Conservation (phyloP, 2,797 vertebrate species). For the Gallinago solitaria region DNA sequence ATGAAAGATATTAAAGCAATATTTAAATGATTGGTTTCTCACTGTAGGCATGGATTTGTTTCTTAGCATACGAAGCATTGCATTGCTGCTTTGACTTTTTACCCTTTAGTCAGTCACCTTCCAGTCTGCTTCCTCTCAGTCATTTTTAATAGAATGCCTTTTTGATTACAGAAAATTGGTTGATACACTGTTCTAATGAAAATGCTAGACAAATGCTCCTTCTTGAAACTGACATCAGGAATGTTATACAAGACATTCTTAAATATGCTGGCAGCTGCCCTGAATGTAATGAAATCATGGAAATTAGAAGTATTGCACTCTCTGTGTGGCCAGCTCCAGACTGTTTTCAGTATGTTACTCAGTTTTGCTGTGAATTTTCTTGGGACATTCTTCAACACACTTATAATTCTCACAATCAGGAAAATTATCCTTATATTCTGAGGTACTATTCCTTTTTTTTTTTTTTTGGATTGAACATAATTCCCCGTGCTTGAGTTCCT, state of each 20-base stretch:
- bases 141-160: constrained; percentile 1
- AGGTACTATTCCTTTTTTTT: not conserved
- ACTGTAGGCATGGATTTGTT: not conserved
- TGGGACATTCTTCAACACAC: not conserved
- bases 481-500: not conserved
- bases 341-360: constrained; percentile 5
- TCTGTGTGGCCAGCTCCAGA: constrained; percentile 57
- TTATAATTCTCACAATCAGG: not conserved
- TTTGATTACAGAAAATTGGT: constrained; percentile 44
- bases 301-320: constrained; percentile 54
- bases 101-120: constrained; percentile 9
- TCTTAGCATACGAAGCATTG: not conserved
- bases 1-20: not conserved
- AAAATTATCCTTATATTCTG: not conserved
- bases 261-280: constrained; percentile 65
- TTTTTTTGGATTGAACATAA: not conserved
- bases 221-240: constrained; percentile 58
- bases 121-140: not conserved
- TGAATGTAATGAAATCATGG: constrained; percentile 69
- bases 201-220: constrained; percentile 50
- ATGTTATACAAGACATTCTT: constrained; percentile 66
- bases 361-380: constrained; percentile 23
- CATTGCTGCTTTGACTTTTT: constrained; percentile 31
- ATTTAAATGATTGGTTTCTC: not conserved
- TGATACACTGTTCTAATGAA: constrained; percentile 36